Base-by-base conservation (phyloP, 2,888 invertebrate species). In the Dermolepida albohirtum region DNA sequence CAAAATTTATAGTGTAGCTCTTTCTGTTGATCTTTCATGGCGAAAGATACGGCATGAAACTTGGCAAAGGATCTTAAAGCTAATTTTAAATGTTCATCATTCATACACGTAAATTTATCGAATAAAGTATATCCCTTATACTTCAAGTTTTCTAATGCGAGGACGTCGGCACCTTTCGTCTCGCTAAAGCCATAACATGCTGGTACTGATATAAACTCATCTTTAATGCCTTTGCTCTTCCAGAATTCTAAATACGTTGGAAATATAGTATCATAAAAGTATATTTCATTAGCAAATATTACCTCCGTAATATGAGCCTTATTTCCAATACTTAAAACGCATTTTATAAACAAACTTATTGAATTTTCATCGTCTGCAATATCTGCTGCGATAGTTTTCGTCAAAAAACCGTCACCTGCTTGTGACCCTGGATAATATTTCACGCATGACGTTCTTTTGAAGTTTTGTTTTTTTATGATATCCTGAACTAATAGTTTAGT, bases 21-120 rank as follows among this genome's bases (percentile, higher is more conserved):
- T 2, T 75, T 75, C n/a, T 76, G 64, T 62, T 76, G 73, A 57
- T 78, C 71, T 43, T 72, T 76, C 49, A 80, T 64, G 0, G 77
- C 80, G 27, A 76, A 75, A 0, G 78, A 78, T 1, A 78, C 66
- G 0, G 80, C 76, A 66, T 82, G 81, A 17, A 78, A 76, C 55
- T 76, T 78, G 0, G 77, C 82, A 47, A 79, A 77, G 43, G 78
- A 76, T 14, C 71, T 70, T 14, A 81, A 66, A 12, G 78, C 77
- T 8, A 77, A 39, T 10, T 64, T 66, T 0, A 79, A 68, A 67
- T 81, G 80, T 12, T 74, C 70, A 11, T 75, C 72, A 55, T 80
- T 71, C 72, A 82, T 76, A 2, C 74, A 74, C 12, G 70, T 64
- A 16, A 72, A 75, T 11, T 75, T 71, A 64, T 79, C 71, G 74